Conservation (phyloP, 2,888 invertebrate species). For the Caenorhabditis wallacei region DNA sequence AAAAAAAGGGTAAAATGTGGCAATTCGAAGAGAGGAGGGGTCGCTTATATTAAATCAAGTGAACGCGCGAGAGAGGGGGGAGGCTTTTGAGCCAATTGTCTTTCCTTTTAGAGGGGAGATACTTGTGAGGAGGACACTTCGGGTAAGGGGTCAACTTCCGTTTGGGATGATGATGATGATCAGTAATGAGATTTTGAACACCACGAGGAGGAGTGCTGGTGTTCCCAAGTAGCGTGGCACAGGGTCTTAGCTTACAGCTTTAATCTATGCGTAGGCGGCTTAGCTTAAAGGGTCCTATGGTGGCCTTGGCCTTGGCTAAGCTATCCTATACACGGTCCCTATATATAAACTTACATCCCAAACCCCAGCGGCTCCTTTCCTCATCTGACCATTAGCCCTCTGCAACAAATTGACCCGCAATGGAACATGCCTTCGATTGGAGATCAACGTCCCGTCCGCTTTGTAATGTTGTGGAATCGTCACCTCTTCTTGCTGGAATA, state of each 20-base stretch:
- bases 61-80: constrained; percentile 40
- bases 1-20: not conserved
- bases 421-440: constrained; percentile 44
- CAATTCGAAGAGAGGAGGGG: not conserved
- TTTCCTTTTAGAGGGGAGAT: constrained; percentile 18
- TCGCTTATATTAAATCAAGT: constrained; percentile 49
- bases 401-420: constrained; percentile 59
- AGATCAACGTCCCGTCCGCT: constrained; percentile 14
- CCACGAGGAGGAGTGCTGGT: too few species aligned
- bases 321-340: too few species aligned
- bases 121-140: too few species aligned
- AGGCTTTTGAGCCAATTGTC: constrained; percentile 33
- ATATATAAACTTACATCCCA: constrained; percentile 73
- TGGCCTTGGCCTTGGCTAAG: too few species aligned
- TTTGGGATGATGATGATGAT: constrained; percentile 39
- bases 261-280: too few species aligned
- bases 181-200: constrained; percentile 16
- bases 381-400: constrained; percentile 67
- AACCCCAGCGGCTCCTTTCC: constrained; percentile 68
- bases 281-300: too few species aligned
- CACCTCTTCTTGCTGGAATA: constrained; percentile 38
- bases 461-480: constrained; percentile 1
- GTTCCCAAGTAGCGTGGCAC: too few species aligned
- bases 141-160: not conserved
- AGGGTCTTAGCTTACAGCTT: too few species aligned